phyloP scores from a whole-genome alignment of 1,140 invertebrate genomes.

The Maconellicoccus hirsutus region DNA sequence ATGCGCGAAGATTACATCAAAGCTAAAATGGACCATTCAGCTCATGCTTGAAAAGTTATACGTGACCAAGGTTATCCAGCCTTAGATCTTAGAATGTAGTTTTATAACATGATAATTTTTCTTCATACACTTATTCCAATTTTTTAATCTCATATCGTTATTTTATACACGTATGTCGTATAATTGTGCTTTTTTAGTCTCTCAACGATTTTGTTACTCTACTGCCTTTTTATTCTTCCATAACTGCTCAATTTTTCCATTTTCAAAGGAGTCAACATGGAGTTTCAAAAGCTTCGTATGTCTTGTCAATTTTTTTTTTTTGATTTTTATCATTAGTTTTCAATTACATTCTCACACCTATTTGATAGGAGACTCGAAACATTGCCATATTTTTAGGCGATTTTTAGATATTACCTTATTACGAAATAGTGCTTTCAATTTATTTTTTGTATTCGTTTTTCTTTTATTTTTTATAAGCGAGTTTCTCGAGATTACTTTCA shows the following conservation, averaged over 20 bases:
- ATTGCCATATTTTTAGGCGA: neutral
- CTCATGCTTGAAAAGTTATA: neutral
- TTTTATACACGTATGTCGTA: neutral
- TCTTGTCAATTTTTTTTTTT: neutral
- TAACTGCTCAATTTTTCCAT: neutral
- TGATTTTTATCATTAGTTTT: neutral
- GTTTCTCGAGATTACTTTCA: too few species aligned
- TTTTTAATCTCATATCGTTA: neutral
- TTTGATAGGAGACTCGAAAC: neutral
- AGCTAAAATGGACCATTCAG: constrained; percentile 12
- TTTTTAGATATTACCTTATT: neutral
- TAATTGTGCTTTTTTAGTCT: neutral
- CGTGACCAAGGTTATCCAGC: neutral
- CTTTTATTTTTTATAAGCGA: too few species aligned
- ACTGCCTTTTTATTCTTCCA: neutral
- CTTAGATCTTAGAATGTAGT: neutral
- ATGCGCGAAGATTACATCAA: neutral
- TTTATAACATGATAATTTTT: neutral
- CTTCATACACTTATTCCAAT: neutral
- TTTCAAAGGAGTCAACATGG: neutral
- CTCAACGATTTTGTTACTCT: neutral
- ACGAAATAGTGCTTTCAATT: neutral
- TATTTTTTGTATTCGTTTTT: neutral
- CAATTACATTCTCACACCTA: neutral
- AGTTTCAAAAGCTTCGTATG: neutral